Evolutionary conservation across 2,113 vertebrate genomes (phyloP).

Genomic region (Sisor rabdophorus): DNA sequence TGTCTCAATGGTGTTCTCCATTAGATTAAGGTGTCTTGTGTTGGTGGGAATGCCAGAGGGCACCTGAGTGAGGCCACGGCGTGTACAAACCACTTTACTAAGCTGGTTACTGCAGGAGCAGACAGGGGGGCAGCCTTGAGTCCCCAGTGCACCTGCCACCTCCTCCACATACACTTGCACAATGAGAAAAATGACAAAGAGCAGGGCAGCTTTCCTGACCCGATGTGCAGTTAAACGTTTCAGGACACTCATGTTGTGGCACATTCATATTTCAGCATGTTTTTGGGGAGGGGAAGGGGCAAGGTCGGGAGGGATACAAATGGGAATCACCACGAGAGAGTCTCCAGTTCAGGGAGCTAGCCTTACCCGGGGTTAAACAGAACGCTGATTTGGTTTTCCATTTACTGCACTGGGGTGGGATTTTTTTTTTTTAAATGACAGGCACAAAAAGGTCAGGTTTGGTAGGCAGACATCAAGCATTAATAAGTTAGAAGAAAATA

Average conservation of each 20-base stretch:
- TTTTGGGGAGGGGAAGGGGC: conserved; percentile 68
- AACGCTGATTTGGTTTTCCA: conserved; percentile 58
- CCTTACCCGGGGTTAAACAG: conserved; percentile 75
- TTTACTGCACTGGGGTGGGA: conserved; percentile 54
- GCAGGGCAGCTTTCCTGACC: conserved; percentile 90
- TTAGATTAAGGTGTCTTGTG: conserved; percentile 96
- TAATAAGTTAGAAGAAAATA: conserved; percentile 41
- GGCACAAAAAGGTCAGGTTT: conserved; percentile 35
- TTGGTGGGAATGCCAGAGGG: conserved; percentile 91
- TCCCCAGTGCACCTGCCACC: conserved; percentile 76
- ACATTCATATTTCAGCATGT: conserved; percentile 99
- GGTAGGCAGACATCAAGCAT: conserved; percentile 49
- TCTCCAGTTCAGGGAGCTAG: conserved; percentile 61
- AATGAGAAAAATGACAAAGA: conserved; percentile 87
- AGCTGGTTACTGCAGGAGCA: conserved; percentile 98
- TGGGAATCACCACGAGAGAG: conserved; percentile 23
- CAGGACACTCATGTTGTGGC: conserved; percentile 99
- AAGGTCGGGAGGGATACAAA: conserved; percentile 42
- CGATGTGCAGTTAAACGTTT: conserved; percentile 95
- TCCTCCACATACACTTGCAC: conserved; percentile 79
- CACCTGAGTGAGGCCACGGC: conserved; percentile 85
- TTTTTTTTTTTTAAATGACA: conserved; percentile 32
- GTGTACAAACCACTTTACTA: conserved; percentile 97
- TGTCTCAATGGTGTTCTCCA: conserved; percentile 96
- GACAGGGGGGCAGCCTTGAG: conserved; percentile 89